Conservation (phyloP, 1,140 invertebrate genomes). For the Daktulosphaira vitifoliae region DNA sequence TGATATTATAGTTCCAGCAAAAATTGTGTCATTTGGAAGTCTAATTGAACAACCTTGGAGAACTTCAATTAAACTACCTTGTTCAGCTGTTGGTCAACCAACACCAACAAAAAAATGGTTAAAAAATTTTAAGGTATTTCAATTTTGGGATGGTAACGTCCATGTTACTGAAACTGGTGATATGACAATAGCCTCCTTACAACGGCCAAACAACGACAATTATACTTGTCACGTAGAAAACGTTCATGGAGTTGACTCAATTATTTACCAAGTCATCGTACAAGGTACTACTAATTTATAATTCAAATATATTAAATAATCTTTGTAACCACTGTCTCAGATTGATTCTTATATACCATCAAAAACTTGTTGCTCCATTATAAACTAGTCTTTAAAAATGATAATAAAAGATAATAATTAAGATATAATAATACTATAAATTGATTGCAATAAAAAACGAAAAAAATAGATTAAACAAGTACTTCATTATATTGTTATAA, state of each 20-base stretch:
- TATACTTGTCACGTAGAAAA: slow-evolving; percentile 44
- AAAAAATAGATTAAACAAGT: too few species aligned
- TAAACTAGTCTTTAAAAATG: too few species aligned
- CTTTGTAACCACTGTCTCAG: too few species aligned
- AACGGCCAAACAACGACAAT: slow-evolving; percentile 43
- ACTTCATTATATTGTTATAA: neutral
- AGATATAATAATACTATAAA: too few species aligned
- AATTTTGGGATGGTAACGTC: slow-evolving; percentile 46
- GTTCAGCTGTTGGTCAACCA: slow-evolving; percentile 55
- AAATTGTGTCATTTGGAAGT: slow-evolving; percentile 61
- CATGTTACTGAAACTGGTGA: slow-evolving; percentile 56
- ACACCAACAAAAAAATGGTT: slow-evolving; percentile 56
- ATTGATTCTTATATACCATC: too few species aligned
- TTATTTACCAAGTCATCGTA: slow-evolving; percentile 47
- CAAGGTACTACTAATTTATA: slow-evolving; percentile 48
- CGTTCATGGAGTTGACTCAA: slow-evolving; percentile 45
- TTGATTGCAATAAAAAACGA: too few species aligned
- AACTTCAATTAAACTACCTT: slow-evolving; percentile 53
- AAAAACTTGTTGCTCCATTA: too few species aligned
- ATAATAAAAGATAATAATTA: too few species aligned
- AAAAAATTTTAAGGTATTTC: slow-evolving; percentile 42
- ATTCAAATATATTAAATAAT: too few species aligned
- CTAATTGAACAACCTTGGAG: slow-evolving; percentile 56
- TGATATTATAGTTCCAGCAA: slow-evolving; percentile 49
- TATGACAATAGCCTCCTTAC: slow-evolving; percentile 54